A percentile compares a stretch with the other conserved stretches of the same genome.
Conservation (phyloP, 2,888 invertebrate genomes). For the Saturnia japonica region DNA sequence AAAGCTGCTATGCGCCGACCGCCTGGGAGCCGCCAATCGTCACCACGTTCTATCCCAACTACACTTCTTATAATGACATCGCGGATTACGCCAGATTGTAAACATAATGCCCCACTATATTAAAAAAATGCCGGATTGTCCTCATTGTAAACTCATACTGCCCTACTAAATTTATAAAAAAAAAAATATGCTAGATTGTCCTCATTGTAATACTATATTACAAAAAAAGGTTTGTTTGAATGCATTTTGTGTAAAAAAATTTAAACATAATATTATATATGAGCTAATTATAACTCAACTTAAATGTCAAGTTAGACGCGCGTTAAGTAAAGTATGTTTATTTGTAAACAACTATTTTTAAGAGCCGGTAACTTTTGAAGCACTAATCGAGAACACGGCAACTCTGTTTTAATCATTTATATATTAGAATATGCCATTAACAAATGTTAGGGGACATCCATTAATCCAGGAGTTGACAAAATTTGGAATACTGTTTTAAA, state of each 20-base stretch:
- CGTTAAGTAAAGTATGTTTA: background rate
- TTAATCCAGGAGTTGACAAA: background rate
- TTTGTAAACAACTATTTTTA: background rate
- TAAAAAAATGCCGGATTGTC: too few relatives aligned
- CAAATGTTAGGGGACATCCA: background rate
- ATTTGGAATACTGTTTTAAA: too few relatives aligned
- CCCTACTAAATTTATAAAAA: too few relatives aligned
- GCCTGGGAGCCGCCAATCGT: conserved; percentile 52
- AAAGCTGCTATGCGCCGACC: background rate
- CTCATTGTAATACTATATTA: too few relatives aligned
- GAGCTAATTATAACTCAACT: background rate
- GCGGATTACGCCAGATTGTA: conserved; percentile 25
- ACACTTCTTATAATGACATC: conserved; percentile 43
- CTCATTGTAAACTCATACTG: too few relatives aligned
- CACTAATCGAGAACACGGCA: background rate
- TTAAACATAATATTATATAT: background rate
- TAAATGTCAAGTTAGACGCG: background rate
- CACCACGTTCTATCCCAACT: conserved; percentile 44
- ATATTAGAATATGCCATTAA: too few relatives aligned
- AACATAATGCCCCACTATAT: background rate
- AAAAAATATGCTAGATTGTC: too few relatives aligned
- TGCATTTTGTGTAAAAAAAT: background rate
- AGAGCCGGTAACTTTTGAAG: background rate
- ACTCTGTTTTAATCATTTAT: background rate
- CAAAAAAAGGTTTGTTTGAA: too few relatives aligned